A percentile compares a stretch with the other conserved stretches of the same genome.
These are phyloP conservation scores for Tridacna gigas DNA, from an alignment of 2,888 invertebrate species.

Conservation along the genomic window DNA sequence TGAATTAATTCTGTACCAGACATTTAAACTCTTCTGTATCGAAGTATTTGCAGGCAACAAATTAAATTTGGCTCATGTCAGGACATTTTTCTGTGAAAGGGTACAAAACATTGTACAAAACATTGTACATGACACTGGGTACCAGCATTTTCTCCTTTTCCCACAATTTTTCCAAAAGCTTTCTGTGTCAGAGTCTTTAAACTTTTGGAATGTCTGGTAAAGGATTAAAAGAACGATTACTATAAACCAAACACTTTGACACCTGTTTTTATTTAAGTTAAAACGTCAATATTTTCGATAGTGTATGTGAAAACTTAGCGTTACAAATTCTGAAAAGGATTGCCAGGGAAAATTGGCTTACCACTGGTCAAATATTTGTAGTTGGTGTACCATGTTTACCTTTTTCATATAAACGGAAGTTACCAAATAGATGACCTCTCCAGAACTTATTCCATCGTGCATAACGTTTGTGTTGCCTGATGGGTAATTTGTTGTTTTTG, in stretches of 20 bases:
- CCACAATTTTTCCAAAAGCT: neutral
- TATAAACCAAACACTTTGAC: slow-evolving; percentile 13
- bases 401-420: slow-evolving; percentile 6
- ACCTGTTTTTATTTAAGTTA: slow-evolving; percentile 10
- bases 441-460: neutral
- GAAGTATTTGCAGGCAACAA: too few species aligned
- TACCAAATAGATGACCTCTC: neutral
- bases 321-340: neutral
- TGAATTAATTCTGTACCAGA: too few species aligned
- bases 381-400: neutral
- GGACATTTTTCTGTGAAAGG: too few species aligned
- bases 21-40: too few species aligned
- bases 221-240: neutral
- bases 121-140: too few species aligned
- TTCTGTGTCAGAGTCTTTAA: neutral
- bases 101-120: too few species aligned
- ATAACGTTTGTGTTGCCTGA: too few species aligned
- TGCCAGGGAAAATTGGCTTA: slow-evolving; percentile 5
- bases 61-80: too few species aligned
- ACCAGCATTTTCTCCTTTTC: neutral
- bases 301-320: slow-evolving; percentile 5
- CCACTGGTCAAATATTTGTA: neutral
- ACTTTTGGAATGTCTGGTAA: neutral
- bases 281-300: slow-evolving; percentile 21
- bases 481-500: too few species aligned